phyloP scores from a whole-genome alignment of 2,113 vertebrate genomes.

The Eudorcas thomsonii region DNA sequence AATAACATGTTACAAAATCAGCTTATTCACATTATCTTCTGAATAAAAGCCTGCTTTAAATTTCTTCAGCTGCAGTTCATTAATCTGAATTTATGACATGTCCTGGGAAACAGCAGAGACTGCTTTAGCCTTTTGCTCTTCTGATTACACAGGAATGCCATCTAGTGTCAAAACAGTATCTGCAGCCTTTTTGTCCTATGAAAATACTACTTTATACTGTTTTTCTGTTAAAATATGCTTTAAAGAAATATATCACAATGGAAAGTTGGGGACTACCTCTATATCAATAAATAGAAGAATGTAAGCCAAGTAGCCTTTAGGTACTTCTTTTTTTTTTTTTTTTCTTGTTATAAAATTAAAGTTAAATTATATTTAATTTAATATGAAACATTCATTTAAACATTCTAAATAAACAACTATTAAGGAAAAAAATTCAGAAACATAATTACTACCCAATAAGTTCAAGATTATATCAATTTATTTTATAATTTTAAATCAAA shows the following conservation, averaged over 20 bases:
- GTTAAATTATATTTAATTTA: neutral
- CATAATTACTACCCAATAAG: neutral
- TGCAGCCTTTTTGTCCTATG: neutral
- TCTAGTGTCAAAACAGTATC: constrained; percentile 63
- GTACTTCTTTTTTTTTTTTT: neutral
- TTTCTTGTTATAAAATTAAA: neutral
- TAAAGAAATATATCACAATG: neutral
- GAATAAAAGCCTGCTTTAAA: neutral
- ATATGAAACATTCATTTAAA: neutral
- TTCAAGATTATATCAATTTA: neutral
- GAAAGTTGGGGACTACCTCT: rapidly evolving
- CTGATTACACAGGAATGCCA: constrained; percentile 65
- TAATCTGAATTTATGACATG: neutral
- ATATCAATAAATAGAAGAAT: neutral
- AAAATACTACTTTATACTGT: neutral
- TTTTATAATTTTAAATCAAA: constrained; percentile 5
- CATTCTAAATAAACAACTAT: neutral
- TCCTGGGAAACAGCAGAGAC: neutral
- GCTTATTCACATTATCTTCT: neutral
- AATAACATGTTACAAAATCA: neutral
- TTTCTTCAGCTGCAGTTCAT: neutral
- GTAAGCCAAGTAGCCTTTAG: neutral
- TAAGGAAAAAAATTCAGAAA: neutral
- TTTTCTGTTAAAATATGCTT: neutral
- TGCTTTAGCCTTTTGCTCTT: constrained; percentile 5